Base-by-base conservation (phyloP, 2,888 invertebrate genomes). In the Drosophila glabriapex region DNA sequence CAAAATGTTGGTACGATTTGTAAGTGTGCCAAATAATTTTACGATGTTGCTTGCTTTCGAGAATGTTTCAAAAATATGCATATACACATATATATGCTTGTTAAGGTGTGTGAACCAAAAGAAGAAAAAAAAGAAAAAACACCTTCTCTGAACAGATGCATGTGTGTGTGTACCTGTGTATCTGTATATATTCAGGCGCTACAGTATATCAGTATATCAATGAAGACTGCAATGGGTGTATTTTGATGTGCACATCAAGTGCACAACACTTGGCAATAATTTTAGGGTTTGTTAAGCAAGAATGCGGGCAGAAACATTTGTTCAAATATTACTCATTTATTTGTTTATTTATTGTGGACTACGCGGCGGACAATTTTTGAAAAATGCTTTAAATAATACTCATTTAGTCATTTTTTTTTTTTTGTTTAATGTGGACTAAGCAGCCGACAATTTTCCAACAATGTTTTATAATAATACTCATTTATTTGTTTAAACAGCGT, bases 21-120 rank as follows among this genome's bases (percentile, higher is more conserved):
- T 52, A 28, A 60, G 75, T 84, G 87, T 83, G 82, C 82, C 87
- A 86, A 83, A 86, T 86, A 86, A 83, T 86, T 86, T 84, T 67
- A 68, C 68, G 78, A 68, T 67, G 56, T 62, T 66, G 55, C 69
- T 53, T 55, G 28, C 68, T 58, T 64, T 68, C 61, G 76, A 70
- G 76, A 61, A 75, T 84, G 82, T 84, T 69, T 86, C 75, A 82
- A 86, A 81, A 80, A 65, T 37, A 61, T 29, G 76, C 35, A n/a
- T 29, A 56, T 33, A 49, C 5, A 29, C 1, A 14, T n/a, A 14
- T 14, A 7, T 53, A 14, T 22, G 31, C 7, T 31, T 50, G 50
- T 28, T 9, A 28, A 50, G 50, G 50, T 50, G 25, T 28, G 46
- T 16, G 46, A 46, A 28, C 5, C 4, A 33, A 33, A 54, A 10